A percentile compares a stretch with the other conserved stretches of the same genome.
Evolutionary conservation across 2,888 invertebrate species (phyloP).

Genomic region (Acheta domesticus): DNA sequence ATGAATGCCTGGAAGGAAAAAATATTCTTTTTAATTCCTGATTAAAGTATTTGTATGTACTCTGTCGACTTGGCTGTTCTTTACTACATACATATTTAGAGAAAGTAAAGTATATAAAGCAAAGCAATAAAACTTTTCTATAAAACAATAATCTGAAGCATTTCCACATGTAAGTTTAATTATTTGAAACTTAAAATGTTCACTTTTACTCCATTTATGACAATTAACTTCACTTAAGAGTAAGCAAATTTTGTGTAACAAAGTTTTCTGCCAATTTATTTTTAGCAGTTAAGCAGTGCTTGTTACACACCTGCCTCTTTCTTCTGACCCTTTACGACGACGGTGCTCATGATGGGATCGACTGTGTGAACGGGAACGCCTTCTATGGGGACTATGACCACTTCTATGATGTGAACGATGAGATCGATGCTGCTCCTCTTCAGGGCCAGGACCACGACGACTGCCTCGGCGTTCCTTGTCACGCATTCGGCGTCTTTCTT

Average conservation of each 20-base stretch:
- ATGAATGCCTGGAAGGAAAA: background rate
- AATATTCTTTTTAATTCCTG: background rate
- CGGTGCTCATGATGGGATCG: background rate
- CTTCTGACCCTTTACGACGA: slow-evolving; percentile 12
- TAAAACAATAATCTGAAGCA: too few relatives aligned
- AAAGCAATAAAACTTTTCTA: too few relatives aligned
- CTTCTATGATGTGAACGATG: background rate
- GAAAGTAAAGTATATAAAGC: too few relatives aligned
- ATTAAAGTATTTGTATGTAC: too few relatives aligned
- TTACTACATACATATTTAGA: too few relatives aligned
- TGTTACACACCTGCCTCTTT: slow-evolving; percentile 3
- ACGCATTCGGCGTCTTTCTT: slow-evolving; percentile 30
- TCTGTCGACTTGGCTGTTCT: too few relatives aligned
- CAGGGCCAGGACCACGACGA: slow-evolving; percentile 43
- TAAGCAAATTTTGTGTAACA: too few relatives aligned
- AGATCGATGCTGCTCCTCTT: slow-evolving; percentile 39
- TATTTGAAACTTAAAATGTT: too few relatives aligned
- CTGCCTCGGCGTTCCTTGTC: slow-evolving; percentile 27
- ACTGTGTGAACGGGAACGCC: background rate
- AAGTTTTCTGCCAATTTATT: too few relatives aligned
- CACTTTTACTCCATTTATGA: too few relatives aligned
- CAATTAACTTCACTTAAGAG: too few relatives aligned
- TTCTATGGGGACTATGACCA: background rate
- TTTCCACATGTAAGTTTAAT: too few relatives aligned
- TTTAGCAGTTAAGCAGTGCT: background rate